Conservation (phyloP, 1,140 invertebrate genomes). For the Drosophila littoralis region DNA sequence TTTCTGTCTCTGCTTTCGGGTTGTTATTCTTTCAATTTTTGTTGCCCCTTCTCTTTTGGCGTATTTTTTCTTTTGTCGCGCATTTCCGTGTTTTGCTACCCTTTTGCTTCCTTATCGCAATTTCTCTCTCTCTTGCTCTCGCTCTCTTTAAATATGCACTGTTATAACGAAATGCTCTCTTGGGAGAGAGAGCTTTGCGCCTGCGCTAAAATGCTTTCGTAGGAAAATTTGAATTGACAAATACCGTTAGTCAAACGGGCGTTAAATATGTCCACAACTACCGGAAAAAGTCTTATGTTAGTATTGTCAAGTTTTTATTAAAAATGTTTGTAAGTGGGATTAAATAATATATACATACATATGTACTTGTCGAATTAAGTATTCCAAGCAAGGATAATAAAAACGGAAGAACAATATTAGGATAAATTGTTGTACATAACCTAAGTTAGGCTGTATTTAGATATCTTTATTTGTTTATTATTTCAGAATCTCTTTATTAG, state of each 20-base stretch:
- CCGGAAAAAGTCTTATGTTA: not conserved
- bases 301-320: too few species aligned
- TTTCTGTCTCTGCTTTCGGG: conserved; percentile 47
- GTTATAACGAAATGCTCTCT: not conserved
- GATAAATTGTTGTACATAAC: too few species aligned
- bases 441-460: too few species aligned
- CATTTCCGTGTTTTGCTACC: conserved; percentile 80
- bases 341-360: too few species aligned
- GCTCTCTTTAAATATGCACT: conserved; percentile 4
- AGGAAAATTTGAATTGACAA: conserved; percentile 40
- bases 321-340: too few species aligned
- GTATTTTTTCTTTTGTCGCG: conserved; percentile 67
- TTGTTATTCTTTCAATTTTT: conserved; percentile 33
- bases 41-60: conserved; percentile 42
- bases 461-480: too few species aligned
- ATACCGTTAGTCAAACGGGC: conserved; percentile 45
- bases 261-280: not conserved
- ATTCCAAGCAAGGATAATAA: too few species aligned
- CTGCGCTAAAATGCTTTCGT: conserved; percentile 25
- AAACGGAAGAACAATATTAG: too few species aligned
- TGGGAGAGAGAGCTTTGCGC: conserved; percentile 32
- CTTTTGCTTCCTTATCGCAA: conserved; percentile 66
- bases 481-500: too few species aligned
- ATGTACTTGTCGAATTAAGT: too few species aligned
- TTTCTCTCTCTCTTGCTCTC: conserved; percentile 14